Evolutionary conservation across 2,888 invertebrate species (phyloP), one percentile per base, ranked within the genome.

Genomic region (Ditula angustiorana): DNA sequence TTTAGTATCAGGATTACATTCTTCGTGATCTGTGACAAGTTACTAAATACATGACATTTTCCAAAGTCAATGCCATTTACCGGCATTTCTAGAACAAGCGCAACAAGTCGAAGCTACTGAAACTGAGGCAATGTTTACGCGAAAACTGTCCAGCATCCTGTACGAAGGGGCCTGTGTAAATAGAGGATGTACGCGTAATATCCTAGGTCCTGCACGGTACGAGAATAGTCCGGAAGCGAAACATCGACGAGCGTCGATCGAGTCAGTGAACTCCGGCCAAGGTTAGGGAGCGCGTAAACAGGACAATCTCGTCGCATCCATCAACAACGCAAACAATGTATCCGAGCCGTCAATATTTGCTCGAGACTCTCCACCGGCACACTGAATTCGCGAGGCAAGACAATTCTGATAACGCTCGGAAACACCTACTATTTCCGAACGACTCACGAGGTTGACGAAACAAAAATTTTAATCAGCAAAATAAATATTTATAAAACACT

Each of bases 231-330:
- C 88, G 88, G 90, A 90, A 88, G 77, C 80, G 73, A 74, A 82
- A 82, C 84, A 86, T 85, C 85, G 85, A 81, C 78, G 77, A 75
- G 79, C 78, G 77, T 76, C 74, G 74, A 77, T 73, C 72, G 78
- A 80, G 88, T 87, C 90, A 85, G 71, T 87, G 88, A 91, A 85
- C 91, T 81, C 83, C 24, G 69, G 63, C 69, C 88, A 90, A 90
- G 91, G 88, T 87, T 87, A 84, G 78, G 78, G 78, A 77, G 83
- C 87, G 79, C 74, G 82, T 82, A 83, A 81, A 83, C 81, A 83
- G 68, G 37, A 58, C 57, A 74, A 74, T 78, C 74, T 75, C 72
- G 67, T 80, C 81, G 77, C 83, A 83, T 88, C 85, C 86, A 89
- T 88, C 87, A 84, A 82, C 77, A 74, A 76, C 71, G 83, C 86